Evolutionary conservation across 2,113 vertebrate species (phyloP).

Genomic region (Mobula birostris): DNA sequence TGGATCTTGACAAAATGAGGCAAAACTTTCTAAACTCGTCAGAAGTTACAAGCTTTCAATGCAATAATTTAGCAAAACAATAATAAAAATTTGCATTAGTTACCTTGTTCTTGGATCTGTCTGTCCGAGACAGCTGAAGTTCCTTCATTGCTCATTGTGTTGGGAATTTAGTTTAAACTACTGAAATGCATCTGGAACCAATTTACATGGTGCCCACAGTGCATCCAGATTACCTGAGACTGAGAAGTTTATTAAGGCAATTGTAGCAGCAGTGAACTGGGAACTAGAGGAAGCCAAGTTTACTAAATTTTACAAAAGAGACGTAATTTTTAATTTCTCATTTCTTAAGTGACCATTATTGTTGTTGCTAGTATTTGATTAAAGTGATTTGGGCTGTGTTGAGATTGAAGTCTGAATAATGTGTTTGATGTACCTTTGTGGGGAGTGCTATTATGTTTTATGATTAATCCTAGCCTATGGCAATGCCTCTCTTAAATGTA

Average conservation of each 20-base stretch:
- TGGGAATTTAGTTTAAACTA: not conserved
- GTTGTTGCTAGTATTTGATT: not conserved
- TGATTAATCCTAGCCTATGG: not conserved
- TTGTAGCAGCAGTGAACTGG: not conserved
- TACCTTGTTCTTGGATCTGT: not conserved
- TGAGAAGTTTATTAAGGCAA: not conserved
- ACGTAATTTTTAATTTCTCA: not conserved
- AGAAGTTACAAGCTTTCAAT: not conserved
- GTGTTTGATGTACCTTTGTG: not conserved
- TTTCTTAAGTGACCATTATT: not conserved
- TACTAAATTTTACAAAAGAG: not conserved
- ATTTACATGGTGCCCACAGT: not conserved
- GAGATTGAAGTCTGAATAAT: not conserved
- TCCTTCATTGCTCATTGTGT: not conserved
- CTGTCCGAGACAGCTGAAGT: not conserved
- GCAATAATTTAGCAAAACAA: not conserved
- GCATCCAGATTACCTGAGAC: not conserved
- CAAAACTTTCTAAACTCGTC: not conserved
- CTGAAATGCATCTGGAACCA: not conserved
- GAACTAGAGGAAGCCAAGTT: not conserved
- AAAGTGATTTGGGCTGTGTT: slow-evolving; percentile 20
- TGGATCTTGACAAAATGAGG: not conserved
- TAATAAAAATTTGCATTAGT: not conserved
- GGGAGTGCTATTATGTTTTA: not conserved
- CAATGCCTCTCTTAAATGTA: slow-evolving; percentile 33